Evolutionary conservation across 2,888 invertebrate genomes (phyloP).

Genomic region (Trachelus iudaicus): DNA sequence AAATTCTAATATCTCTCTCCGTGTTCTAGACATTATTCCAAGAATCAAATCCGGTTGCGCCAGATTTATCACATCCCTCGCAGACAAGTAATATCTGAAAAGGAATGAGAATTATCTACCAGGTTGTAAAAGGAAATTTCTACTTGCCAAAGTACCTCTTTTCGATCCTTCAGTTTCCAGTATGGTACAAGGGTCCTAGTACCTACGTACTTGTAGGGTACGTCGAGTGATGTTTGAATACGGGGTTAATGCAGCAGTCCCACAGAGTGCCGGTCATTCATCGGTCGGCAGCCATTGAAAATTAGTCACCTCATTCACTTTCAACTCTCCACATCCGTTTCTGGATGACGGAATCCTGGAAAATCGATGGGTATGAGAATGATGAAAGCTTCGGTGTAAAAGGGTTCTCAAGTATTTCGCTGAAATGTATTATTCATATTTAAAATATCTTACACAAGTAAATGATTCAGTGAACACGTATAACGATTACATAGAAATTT

Average conservation of each 20-base stretch:
- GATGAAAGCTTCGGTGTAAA: neutral
- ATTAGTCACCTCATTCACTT: constrained; percentile 48
- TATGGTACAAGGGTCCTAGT: neutral
- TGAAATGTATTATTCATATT: neutral
- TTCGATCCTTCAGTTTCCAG: neutral
- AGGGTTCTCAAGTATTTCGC: neutral
- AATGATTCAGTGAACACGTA: neutral
- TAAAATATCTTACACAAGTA: neutral
- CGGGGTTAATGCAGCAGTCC: constrained; percentile 33
- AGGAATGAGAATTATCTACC: neutral
- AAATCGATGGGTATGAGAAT: neutral
- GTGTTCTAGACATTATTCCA: neutral
- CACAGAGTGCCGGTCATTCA: constrained; percentile 36
- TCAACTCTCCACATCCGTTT: neutral
- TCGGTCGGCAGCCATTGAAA: constrained; percentile 39
- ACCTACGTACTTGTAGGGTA: neutral
- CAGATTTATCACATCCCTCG: neutral
- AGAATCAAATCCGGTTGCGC: neutral
- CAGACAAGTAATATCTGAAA: neutral
- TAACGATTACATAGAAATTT: neutral
- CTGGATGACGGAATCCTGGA: neutral
- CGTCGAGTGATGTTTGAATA: constrained; percentile 38
- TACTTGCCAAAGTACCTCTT: neutral
- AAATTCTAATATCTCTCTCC: neutral
- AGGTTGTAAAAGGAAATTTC: neutral